Evolutionary conservation across 2,797 vertebrate species (phyloP).

Genomic region (Odontamblyopus rebecca): DNA sequence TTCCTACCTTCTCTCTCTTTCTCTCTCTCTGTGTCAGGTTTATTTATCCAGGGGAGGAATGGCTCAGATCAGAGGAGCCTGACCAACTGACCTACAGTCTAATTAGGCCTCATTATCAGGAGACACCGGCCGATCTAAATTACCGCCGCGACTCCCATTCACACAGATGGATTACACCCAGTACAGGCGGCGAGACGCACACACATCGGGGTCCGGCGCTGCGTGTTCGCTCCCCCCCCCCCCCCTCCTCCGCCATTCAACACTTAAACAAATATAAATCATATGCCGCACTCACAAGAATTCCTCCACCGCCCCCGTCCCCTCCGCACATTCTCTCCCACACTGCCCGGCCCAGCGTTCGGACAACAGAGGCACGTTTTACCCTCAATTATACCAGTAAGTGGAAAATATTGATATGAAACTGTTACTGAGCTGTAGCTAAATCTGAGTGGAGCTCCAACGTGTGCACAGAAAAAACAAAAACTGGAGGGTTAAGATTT

Average conservation of each 20-base stretch:
- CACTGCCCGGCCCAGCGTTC: slow-evolving; percentile 9
- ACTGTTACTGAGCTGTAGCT: background rate
- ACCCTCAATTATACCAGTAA: background rate
- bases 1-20: no score
- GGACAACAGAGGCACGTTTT: background rate
- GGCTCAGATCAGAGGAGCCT: slow-evolving; percentile 78
- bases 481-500: no score
- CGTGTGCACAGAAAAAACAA: no score
- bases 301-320: slow-evolving; percentile 50
- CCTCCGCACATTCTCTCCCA: slow-evolving; percentile 16
- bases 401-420: background rate
- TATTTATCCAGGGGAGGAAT: slow-evolving; percentile 64
- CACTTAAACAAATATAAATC: slow-evolving; percentile 83
- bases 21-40: slow-evolving; percentile 54
- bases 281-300: slow-evolving; percentile 66
- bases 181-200: slow-evolving; percentile 26
- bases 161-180: slow-evolving; percentile 84
- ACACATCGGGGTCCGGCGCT: background rate
- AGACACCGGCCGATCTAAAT: slow-evolving; percentile 96
- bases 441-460: background rate
- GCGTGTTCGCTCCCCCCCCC: slow-evolving; percentile 14
- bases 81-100: slow-evolving; percentile 97
- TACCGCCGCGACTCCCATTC: slow-evolving; percentile 93
- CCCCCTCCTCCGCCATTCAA: slow-evolving; percentile 47
- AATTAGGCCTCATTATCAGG: slow-evolving; percentile 99